Conservation (phyloP, 2,113 vertebrate species). For the Oreochromis niloticus region DNA sequence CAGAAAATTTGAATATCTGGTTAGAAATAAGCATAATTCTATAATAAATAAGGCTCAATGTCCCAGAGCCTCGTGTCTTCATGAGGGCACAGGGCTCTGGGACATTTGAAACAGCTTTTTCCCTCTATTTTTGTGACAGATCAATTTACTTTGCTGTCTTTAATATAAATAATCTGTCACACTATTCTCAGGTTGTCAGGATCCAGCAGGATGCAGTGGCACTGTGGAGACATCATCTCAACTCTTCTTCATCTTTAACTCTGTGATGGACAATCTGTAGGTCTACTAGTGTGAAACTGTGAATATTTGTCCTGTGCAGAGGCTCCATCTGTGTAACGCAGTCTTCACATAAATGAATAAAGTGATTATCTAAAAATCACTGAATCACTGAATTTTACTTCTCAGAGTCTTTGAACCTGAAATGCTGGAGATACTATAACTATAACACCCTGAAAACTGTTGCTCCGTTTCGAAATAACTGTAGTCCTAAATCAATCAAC, state of each 20-base stretch:
- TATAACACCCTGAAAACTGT: background rate
- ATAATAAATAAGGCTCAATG: background rate
- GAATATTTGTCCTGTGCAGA: background rate
- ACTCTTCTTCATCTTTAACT: background rate
- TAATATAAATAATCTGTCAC: background rate
- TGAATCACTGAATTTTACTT: background rate
- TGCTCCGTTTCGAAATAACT: background rate
- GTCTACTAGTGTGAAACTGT: background rate
- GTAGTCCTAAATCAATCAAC: background rate
- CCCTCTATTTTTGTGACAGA: background rate
- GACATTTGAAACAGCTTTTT: fast-evolving
- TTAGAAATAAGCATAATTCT: background rate
- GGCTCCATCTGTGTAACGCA: fast-evolving
- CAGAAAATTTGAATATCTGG: background rate
- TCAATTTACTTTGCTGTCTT: background rate
- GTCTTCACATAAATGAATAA: background rate
- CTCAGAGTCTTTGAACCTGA: background rate
- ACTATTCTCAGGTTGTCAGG: background rate
- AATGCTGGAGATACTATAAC: background rate
- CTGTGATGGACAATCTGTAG: background rate
- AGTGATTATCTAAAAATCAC: background rate
- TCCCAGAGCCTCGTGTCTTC: background rate
- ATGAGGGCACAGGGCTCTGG: background rate
- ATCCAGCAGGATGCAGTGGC: background rate
- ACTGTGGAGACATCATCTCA: background rate